Conservation (phyloP, 2,797 vertebrate genomes). For the Chelmon rostratus region DNA sequence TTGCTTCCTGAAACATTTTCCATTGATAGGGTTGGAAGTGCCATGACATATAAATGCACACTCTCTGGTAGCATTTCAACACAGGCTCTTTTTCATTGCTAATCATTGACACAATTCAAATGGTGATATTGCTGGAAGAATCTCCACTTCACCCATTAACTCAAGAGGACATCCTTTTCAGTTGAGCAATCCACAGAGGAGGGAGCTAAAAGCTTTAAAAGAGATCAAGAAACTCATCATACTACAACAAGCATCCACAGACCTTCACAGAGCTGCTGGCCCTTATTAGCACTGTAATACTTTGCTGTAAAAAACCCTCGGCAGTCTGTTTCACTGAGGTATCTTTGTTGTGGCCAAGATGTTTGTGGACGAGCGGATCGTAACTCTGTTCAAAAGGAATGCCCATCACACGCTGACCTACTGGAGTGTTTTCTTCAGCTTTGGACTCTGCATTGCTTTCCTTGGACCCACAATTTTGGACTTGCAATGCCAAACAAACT, state of each 20-base stretch:
- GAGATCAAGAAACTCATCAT: constrained; percentile 31
- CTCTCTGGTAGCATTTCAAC: constrained; percentile 67
- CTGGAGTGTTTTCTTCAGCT: constrained; percentile 99
- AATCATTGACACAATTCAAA: constrained; percentile 84
- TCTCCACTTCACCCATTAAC: constrained; percentile 84
- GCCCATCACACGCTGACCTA: constrained; percentile 96
- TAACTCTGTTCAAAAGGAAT: constrained; percentile 91
- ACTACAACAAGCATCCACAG: constrained; percentile 4
- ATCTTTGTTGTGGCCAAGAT: constrained; percentile 65
- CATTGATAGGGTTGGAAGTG: constrained; percentile 16
- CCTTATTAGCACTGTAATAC: not conserved
- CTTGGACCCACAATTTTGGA: constrained; percentile 97
- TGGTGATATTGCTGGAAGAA: constrained; percentile 60
- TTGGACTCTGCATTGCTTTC: constrained; percentile 97
- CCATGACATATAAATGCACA: constrained; percentile 38
- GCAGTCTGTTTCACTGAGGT: constrained; percentile 18
- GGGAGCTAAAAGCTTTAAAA: constrained; percentile 70
- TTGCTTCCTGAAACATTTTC: constrained; percentile 52
- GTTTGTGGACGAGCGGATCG: constrained; percentile 91
- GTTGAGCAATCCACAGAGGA: constrained; percentile 67
- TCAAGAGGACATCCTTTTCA: constrained; percentile 68
- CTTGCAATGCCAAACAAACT: constrained; percentile 96
- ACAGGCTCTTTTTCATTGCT: constrained; percentile 42
- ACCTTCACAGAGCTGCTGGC: constrained; percentile 14
- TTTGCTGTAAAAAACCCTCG: not conserved